A percentile compares a stretch with the other conserved stretches of the same genome.
Evolutionary conservation across 1,140 invertebrate species (phyloP).

Genomic region (Drosophila melanica): DNA sequence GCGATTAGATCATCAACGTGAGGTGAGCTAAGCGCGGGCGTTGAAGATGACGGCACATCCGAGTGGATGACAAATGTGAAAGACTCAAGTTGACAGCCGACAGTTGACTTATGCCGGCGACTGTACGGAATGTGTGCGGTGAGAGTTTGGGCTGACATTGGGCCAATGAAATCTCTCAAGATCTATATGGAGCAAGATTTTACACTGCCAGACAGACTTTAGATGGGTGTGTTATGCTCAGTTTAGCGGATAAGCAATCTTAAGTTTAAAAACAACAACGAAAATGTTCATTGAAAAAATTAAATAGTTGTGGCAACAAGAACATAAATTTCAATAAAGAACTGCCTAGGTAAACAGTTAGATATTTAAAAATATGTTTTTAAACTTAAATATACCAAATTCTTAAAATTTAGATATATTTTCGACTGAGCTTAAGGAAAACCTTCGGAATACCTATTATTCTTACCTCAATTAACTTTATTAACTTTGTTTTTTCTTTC

Average conservation of each 20-base stretch:
- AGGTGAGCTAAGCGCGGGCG: slow-evolving; percentile 64
- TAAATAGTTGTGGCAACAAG: neutral
- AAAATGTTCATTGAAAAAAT: neutral
- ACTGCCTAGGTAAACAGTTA: too few relatives aligned
- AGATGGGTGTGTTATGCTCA: neutral
- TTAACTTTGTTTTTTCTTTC: too few relatives aligned
- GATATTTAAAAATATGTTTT: too few relatives aligned
- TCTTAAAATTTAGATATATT: too few relatives aligned
- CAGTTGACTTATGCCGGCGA: slow-evolving; percentile 2
- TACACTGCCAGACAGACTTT: neutral
- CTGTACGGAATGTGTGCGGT: neutral
- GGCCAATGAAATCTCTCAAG: slow-evolving; percentile 1
- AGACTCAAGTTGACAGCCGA: slow-evolving; percentile 26
- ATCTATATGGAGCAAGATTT: neutral
- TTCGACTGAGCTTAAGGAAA: too few relatives aligned
- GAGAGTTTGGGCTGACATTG: slow-evolving; percentile 11
- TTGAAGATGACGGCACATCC: slow-evolving; percentile 24
- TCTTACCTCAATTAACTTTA: too few relatives aligned
- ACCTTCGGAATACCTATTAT: too few relatives aligned
- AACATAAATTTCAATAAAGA: neutral
- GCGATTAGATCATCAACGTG: slow-evolving; percentile 62
- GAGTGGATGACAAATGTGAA: slow-evolving; percentile 24
- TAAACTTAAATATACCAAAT: too few relatives aligned
- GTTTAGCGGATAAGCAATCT: neutral
- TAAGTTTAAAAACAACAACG: neutral